A percentile compares a stretch with the other conserved stretches of the same genome.
Conservation (phyloP, 23 tunicate species). For the Oikopleura vanhoeffeni region DNA sequence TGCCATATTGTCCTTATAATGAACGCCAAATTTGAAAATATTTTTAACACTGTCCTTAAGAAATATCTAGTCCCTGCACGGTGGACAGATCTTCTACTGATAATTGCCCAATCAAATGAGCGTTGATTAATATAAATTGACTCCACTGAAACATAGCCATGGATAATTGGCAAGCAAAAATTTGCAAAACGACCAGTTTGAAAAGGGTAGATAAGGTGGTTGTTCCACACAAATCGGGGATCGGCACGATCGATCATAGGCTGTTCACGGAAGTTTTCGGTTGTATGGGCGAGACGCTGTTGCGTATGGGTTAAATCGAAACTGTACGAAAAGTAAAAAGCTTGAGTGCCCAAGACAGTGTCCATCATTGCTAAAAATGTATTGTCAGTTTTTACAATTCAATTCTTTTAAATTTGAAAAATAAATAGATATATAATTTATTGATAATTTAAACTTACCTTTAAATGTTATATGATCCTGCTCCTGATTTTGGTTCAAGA, state of each 20-base stretch:
- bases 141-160: constrained; percentile 45
- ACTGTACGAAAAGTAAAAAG: constrained; percentile 54
- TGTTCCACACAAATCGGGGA: constrained; percentile 77
- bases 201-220: constrained; percentile 22
- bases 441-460: too few species aligned
- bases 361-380: constrained; percentile 50
- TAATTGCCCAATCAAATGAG: constrained; percentile 54
- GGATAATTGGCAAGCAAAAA: constrained; percentile 60
- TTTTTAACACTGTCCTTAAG: too few species aligned
- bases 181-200: too few species aligned
- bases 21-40: too few species aligned
- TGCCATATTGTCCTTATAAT: too few species aligned
- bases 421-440: too few species aligned
- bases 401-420: too few species aligned
- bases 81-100: constrained; percentile 45
- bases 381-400: too few species aligned
- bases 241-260: constrained; percentile 34
- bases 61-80: constrained; percentile 54
- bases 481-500: not conserved
- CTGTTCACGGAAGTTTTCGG: constrained; percentile 23
- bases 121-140: constrained; percentile 64
- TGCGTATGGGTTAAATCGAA: constrained; percentile 73
- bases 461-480: not conserved
- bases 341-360: constrained; percentile 22
- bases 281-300: constrained; percentile 44